Base-by-base conservation (phyloP, 2,113 vertebrate genomes). In the Salvator merianae region DNA sequence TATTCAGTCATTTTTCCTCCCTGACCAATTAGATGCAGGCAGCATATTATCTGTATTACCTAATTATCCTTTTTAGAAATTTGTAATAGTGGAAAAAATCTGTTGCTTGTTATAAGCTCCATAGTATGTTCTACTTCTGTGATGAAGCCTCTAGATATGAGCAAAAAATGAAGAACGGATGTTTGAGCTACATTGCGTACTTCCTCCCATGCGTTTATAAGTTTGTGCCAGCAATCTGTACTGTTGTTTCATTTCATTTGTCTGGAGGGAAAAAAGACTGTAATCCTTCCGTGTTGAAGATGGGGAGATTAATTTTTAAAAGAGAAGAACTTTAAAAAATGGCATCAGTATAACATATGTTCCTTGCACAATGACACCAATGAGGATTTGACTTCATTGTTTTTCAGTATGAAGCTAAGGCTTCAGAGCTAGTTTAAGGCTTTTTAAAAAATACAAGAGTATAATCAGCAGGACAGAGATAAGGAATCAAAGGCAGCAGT, bases 91-190 rank as follows among this genome's bases (percentile, higher is more conserved):
- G 59, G 47, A 14, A 10, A 28, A 43, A 63, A 73, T 79, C 30
- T 84, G 83, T 85, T 85, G 69, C 68, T 63, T 73, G 63, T 84
- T 79, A 84, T 38, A 76, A 47, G 55, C 32, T 79, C 68, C 32
- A 79, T 26, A 50, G 40, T 79, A 73, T 68, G 66, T 36, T 70
- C 47, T 28, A 77, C 77, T 84, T 73, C 24, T 85, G n/a, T 85
- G 83, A 85, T 85, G 77, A 73, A 85, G 69, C 55, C 69, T 85
- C 69, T 79, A 85, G 77, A 85, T 85, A 85, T 65, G n/a, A 79
- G 55, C 55, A 79, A 73, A 85, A n/a, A 85, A 79, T 73, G 69
- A 85, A 85, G 38, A 85, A 79, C 53, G 83, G 83, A 73, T 79
- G 83, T 85, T 79, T 73, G 69, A 79, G 70, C 38, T 79, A 62